Conservation (phyloP, 2,888 invertebrate genomes). For the Julus scanicus region DNA sequence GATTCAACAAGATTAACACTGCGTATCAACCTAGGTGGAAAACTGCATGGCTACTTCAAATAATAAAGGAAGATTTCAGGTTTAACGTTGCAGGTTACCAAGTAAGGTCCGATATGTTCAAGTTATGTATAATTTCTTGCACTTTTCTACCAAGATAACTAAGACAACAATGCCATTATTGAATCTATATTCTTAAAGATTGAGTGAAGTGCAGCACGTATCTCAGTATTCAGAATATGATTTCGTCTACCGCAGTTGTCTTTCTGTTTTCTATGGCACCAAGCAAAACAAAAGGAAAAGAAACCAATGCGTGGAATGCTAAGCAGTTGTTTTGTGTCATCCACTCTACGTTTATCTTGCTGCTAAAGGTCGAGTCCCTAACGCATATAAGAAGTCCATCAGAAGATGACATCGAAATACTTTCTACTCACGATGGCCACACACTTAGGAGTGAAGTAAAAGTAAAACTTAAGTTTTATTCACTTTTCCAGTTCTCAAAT, state of each 20-base stretch:
- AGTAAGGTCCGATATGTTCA: too few species aligned
- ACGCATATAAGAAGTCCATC: not conserved
- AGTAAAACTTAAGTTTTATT: not conserved
- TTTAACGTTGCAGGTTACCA: too few species aligned
- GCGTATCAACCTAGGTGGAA: too few species aligned
- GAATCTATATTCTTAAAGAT: not conserved
- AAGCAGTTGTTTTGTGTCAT: slow-evolving; percentile 42
- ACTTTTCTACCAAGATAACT: not conserved
- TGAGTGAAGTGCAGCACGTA: not conserved
- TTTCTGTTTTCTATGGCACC: not conserved
- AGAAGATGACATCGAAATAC: slow-evolving; percentile 36
- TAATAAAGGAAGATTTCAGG: too few species aligned
- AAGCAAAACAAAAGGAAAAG: slow-evolving; percentile 2
- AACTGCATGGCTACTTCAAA: too few species aligned
- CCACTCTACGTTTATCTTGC: not conserved
- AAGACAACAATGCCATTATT: not conserved
- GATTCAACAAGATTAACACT: too few species aligned
- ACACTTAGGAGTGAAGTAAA: not conserved
- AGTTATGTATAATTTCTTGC: too few species aligned
- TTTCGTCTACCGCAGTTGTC: not conserved
- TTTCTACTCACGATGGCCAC: not conserved
- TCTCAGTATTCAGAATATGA: not conserved
- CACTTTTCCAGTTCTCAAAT: not conserved
- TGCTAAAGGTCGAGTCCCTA: not conserved
- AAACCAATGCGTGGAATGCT: slow-evolving; percentile 23